Evolutionary conservation across 2,888 invertebrate genomes (phyloP).

Genomic region (Caenorhabditis macrosperma): DNA sequence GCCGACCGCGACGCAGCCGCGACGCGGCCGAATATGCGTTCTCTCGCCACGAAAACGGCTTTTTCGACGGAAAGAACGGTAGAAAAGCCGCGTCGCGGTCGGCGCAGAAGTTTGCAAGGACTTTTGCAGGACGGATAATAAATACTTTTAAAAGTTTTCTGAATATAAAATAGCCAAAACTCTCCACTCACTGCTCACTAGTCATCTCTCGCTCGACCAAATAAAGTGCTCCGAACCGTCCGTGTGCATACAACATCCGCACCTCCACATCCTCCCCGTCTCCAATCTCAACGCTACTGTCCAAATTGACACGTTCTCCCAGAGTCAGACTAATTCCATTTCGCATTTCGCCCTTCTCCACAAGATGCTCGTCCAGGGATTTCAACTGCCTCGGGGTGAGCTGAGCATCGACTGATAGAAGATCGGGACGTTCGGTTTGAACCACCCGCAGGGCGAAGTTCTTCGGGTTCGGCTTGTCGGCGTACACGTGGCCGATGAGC

Average conservation of each 20-base stretch:
- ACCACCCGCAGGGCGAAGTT: background rate
- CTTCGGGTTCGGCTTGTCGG: conserved; percentile 17
- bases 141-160: background rate
- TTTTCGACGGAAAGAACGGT: too few relatives aligned
- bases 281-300: conserved; percentile 7
- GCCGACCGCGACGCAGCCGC: too few relatives aligned
- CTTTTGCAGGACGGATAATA: too few relatives aligned
- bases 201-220: conserved; percentile 1
- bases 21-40: too few relatives aligned
- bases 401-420: background rate
- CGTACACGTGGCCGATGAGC: conserved; percentile 16
- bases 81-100: too few relatives aligned
- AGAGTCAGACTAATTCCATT: conserved; percentile 6
- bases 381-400: background rate
- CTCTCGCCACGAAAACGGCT: too few relatives aligned
- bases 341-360: conserved; percentile 20
- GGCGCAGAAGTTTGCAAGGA: too few relatives aligned
- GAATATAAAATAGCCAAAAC: background rate
- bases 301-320: conserved; percentile 12
- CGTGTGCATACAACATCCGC: conserved; percentile 7
- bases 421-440: conserved; percentile 33
- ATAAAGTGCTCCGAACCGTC: conserved; percentile 22
- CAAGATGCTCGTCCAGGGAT: conserved; percentile 6
- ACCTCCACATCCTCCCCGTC: background rate
- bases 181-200: conserved; percentile 2